Percentiles rank a stretch among this genome's conserved stretches.
phyloP scores from a whole-genome alignment of 2,888 invertebrate species.

The Leptopilina syphax region DNA sequence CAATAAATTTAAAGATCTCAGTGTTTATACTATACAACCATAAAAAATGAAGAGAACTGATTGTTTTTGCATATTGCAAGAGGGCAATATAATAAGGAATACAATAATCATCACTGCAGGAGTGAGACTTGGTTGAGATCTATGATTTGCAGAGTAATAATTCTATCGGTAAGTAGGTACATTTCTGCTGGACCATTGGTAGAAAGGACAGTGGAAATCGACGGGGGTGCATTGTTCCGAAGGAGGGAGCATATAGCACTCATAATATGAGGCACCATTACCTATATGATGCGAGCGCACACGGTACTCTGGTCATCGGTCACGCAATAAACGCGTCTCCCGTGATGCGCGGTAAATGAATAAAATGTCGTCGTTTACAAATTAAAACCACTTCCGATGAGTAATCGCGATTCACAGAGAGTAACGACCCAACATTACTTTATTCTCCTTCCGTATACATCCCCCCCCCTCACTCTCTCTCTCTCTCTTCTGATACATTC shows the following conservation, averaged over 20 bases:
- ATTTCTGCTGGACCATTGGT: slow-evolving; percentile 37
- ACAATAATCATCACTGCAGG: slow-evolving; percentile 8
- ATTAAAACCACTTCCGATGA: slow-evolving; percentile 66
- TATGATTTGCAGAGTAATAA: slow-evolving; percentile 31
- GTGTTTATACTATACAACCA: too few species aligned
- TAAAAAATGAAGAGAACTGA: too few species aligned
- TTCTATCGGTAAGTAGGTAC: slow-evolving; percentile 39
- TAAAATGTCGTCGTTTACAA: slow-evolving; percentile 63
- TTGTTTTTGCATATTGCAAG: too few species aligned
- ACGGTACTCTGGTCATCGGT: slow-evolving; percentile 49
- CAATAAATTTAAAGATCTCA: too few species aligned
- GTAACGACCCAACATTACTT: slow-evolving; percentile 54
- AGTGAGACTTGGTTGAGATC: slow-evolving; percentile 19
- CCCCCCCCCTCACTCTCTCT: slow-evolving; percentile 18
- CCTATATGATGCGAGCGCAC: slow-evolving; percentile 43
- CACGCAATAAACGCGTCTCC: slow-evolving; percentile 59
- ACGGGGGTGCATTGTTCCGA: slow-evolving; percentile 51
- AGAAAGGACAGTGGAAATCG: slow-evolving; percentile 43
- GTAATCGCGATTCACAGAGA: slow-evolving; percentile 56
- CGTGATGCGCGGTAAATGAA: slow-evolving; percentile 53
- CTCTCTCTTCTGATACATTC: neutral
- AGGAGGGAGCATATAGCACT: slow-evolving; percentile 42
- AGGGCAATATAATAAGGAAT: neutral
- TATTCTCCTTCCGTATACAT: slow-evolving; percentile 43
- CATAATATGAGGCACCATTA: slow-evolving; percentile 29